These are phyloP conservation scores for Leptopilina boulardi DNA, from an alignment of 1,140 invertebrate species.

Conservation along the genomic window DNA sequence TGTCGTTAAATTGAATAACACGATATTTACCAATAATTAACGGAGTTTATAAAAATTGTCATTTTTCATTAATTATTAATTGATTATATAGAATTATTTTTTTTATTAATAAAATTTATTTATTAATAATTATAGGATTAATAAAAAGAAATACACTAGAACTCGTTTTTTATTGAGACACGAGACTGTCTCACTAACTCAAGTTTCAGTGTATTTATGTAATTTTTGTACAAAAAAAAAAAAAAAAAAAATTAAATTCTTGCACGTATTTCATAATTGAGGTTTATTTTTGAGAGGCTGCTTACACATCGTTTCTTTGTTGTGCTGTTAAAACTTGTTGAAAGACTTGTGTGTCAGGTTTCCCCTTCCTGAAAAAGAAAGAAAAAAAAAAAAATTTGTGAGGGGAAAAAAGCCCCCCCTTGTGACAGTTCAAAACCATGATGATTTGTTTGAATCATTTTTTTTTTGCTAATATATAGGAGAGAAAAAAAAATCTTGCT, in stretches of 20 bases:
- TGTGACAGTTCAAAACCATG: not conserved
- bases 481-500: slow-evolving; percentile 13
- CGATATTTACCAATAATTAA: not conserved
- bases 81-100: too few species aligned
- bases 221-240: too few species aligned
- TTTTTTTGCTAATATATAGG: slow-evolving; percentile 9
- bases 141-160: too few species aligned
- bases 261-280: too few species aligned
- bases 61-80: too few species aligned
- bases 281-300: too few species aligned
- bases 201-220: too few species aligned
- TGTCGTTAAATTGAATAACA: not conserved
- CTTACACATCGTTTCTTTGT: slow-evolving; percentile 1
- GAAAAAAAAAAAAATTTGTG: not conserved
- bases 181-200: too few species aligned
- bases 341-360: slow-evolving; percentile 16
- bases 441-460: slow-evolving; percentile 22
- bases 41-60: not conserved
- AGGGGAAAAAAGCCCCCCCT: not conserved
- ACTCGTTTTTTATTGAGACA: too few species aligned
- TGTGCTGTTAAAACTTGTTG: not conserved
- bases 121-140: too few species aligned
- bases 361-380: not conserved
- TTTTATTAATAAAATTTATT: too few species aligned
- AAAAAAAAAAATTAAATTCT: too few species aligned